phyloP scores from a whole-genome alignment of 2,797 vertebrate species.

The Naso thynnoides region DNA sequence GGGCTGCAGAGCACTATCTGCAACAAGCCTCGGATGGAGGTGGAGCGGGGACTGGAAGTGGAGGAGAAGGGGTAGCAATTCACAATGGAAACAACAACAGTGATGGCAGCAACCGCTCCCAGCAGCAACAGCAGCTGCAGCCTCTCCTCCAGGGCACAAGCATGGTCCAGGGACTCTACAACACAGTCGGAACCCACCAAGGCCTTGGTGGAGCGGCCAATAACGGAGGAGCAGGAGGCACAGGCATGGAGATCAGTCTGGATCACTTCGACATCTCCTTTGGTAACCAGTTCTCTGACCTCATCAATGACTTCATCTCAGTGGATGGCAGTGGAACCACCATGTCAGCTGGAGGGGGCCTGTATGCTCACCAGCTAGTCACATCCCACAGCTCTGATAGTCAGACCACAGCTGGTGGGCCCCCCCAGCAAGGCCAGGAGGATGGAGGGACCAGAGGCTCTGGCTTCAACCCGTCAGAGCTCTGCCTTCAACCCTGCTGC shows the following conservation, averaged over 20 bases:
- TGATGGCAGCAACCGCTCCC: conserved; percentile 71
- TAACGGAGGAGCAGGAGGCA: conserved; percentile 82
- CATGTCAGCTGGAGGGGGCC: conserved; percentile 86
- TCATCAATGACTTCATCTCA: conserved; percentile 99
- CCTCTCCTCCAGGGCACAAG: conserved; percentile 92
- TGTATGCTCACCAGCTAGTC: conserved; percentile 97
- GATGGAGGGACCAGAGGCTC: conserved; percentile 88
- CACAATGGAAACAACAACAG: conserved; percentile 82
- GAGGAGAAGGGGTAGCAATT: conserved; percentile 74
- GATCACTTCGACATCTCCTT: conserved; percentile 99
- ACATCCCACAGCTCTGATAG: conserved; percentile 79
- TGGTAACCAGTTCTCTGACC: conserved; percentile 99
- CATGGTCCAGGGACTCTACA: conserved; percentile 97
- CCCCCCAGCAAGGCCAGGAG: conserved; percentile 92
- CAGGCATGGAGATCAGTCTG: conserved; percentile 97
- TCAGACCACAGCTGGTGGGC: conserved; percentile 74
- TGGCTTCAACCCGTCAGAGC: conserved; percentile 92
- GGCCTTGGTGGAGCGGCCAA: conserved; percentile 84
- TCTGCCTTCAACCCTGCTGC: conserved; percentile 96
- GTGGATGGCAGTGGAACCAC: conserved; percentile 92
- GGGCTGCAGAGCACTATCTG: conserved; percentile 91
- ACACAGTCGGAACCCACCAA: conserved; percentile 89
- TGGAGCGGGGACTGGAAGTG: conserved; percentile 77
- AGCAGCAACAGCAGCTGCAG: conserved; percentile 87
- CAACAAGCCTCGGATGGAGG: conserved; percentile 83